Conservation (phyloP, 2,888 invertebrate genomes). For the Theretra japonica region DNA sequence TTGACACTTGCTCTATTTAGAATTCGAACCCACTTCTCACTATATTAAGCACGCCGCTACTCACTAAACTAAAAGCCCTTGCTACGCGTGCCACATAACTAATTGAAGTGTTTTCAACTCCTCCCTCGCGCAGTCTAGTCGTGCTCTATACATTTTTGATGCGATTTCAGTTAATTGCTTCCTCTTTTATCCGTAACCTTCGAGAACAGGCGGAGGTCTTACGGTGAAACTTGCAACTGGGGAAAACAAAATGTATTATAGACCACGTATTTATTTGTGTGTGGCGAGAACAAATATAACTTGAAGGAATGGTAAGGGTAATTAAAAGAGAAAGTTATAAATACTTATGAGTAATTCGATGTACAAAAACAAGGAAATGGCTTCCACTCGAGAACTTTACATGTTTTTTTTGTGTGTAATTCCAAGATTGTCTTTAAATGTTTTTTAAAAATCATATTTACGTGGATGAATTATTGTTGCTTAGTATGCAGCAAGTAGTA, state of each 20-base stretch:
- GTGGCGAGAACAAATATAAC: background rate
- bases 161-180: slow-evolving; percentile 16
- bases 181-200: background rate
- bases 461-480: too few relatives aligned
- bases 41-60: background rate
- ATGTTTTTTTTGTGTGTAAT: too few relatives aligned
- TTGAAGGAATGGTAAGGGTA: background rate
- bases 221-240: background rate
- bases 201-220: background rate
- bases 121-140: background rate
- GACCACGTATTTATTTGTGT: background rate
- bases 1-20: background rate
- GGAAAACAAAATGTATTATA: background rate
- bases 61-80: slow-evolving; percentile 1
- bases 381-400: too few relatives aligned
- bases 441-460: too few relatives aligned
- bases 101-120: slow-evolving; percentile 10
- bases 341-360: too few relatives aligned
- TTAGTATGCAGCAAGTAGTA: too few relatives aligned
- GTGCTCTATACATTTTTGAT: slow-evolving; percentile 16
- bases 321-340: too few relatives aligned
- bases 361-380: too few relatives aligned
- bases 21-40: background rate
- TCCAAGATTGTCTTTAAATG: too few relatives aligned
- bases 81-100: background rate